These are phyloP conservation scores for Podarcis lilfordi DNA, from an alignment of 2,797 vertebrate species.

Conservation along the genomic window DNA sequence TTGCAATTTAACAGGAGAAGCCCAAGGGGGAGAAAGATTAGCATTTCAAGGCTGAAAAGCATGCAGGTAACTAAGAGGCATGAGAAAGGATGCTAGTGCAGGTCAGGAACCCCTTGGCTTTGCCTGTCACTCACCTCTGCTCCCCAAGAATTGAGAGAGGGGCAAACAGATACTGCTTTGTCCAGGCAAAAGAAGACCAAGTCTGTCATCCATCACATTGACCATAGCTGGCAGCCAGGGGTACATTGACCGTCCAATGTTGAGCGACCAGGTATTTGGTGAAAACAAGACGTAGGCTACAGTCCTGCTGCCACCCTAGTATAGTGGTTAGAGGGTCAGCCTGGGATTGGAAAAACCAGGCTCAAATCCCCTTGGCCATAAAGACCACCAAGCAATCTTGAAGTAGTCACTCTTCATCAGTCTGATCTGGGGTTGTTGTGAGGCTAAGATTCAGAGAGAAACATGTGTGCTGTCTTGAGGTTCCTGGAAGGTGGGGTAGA, in stretches of 20 bases:
- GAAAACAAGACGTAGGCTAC: neutral
- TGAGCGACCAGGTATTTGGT: neutral
- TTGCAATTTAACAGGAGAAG: conserved; percentile 49
- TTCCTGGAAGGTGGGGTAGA: neutral
- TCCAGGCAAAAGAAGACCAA: neutral
- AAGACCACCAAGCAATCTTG: neutral
- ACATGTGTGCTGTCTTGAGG: neutral
- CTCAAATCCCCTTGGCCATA: neutral
- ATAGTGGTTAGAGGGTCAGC: neutral
- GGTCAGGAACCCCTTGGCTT: neutral
- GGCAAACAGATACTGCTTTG: too few relatives aligned
- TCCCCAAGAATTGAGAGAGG: neutral
- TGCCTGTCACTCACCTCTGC: neutral
- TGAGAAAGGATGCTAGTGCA: too few relatives aligned
- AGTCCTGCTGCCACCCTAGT: neutral
- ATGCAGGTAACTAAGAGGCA: neutral
- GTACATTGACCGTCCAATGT: too few relatives aligned
- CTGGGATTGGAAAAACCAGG: neutral
- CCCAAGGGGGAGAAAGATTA: conserved; percentile 55
- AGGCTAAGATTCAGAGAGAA: neutral
- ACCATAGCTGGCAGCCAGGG: neutral
- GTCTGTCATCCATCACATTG: neutral
- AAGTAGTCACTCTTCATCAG: neutral
- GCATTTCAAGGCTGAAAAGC: conserved; percentile 1
- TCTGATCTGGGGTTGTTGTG: neutral